Conservation (phyloP, 2,797 vertebrate genomes). For the Coccyzus lansbergi region DNA sequence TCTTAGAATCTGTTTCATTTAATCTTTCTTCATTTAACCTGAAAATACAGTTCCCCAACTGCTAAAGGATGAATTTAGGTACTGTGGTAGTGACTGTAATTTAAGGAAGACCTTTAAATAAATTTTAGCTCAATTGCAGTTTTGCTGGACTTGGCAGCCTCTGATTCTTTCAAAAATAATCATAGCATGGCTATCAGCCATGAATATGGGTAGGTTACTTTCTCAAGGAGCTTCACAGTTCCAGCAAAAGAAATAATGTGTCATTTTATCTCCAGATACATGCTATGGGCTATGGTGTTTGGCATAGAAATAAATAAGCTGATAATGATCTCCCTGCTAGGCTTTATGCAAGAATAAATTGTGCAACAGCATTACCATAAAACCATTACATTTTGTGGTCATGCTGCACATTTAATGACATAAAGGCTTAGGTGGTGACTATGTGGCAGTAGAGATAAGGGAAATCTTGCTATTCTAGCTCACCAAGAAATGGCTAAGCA, state of each 20-base stretch:
- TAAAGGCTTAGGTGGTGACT: neutral
- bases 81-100: neutral
- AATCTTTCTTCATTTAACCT: neutral
- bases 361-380: slow-evolving; percentile 4
- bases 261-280: neutral
- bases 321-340: neutral
- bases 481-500: neutral
- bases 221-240: neutral
- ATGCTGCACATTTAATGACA: neutral
- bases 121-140: neutral
- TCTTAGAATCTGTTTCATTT: neutral
- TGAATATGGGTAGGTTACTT: neutral
- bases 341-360: neutral
- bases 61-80: neutral
- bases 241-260: neutral
- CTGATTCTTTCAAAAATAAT: neutral
- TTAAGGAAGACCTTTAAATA: neutral
- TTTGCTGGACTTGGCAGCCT: neutral
- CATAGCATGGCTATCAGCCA: neutral
- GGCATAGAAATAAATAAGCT: neutral
- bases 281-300: rapidly evolving
- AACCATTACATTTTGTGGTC: neutral
- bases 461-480: neutral
- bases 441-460: slow-evolving; percentile 20
- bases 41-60: neutral